phyloP scores from a whole-genome alignment of 2,888 invertebrate genomes.

The Mamestra brassicae region DNA sequence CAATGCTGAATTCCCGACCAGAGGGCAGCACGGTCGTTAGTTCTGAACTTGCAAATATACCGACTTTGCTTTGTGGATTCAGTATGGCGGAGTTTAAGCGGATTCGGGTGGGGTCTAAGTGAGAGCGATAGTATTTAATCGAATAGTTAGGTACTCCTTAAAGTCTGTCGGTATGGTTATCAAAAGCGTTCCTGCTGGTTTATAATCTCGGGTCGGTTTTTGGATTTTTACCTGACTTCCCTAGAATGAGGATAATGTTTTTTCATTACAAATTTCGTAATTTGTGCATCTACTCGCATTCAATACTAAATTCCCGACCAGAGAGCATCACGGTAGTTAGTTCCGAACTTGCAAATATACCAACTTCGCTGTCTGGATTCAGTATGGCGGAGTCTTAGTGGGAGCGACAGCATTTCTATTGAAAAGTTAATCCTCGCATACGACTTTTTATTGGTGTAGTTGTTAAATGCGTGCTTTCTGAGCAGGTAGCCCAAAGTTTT shows the following conservation, averaged over 20 bases:
- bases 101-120: conserved; percentile 25
- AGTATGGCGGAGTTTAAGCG: conserved; percentile 35
- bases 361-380: conserved; percentile 44
- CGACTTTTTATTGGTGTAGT: background rate
- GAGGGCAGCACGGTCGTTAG: conserved; percentile 50
- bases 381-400: conserved; percentile 20
- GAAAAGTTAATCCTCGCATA: background rate
- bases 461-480: too few species aligned
- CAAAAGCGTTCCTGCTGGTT: too few species aligned
- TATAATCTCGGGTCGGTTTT: background rate
- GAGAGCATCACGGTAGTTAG: conserved; percentile 48
- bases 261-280: conserved; percentile 24
- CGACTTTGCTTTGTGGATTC: conserved; percentile 45
- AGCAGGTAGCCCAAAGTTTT: too few species aligned
- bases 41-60: conserved; percentile 47
- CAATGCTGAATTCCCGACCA: conserved; percentile 52
- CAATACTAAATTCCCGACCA: conserved; percentile 52
- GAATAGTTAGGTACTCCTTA: background rate
- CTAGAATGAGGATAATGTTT: too few species aligned
- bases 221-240: too few species aligned
- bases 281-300: conserved; percentile 55
- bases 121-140: background rate
- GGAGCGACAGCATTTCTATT: background rate
- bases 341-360: conserved; percentile 46
- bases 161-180: background rate